These are phyloP conservation scores for Xerus rutilus DNA, from an alignment of 2,797 vertebrate genomes.

Conservation along the genomic window DNA sequence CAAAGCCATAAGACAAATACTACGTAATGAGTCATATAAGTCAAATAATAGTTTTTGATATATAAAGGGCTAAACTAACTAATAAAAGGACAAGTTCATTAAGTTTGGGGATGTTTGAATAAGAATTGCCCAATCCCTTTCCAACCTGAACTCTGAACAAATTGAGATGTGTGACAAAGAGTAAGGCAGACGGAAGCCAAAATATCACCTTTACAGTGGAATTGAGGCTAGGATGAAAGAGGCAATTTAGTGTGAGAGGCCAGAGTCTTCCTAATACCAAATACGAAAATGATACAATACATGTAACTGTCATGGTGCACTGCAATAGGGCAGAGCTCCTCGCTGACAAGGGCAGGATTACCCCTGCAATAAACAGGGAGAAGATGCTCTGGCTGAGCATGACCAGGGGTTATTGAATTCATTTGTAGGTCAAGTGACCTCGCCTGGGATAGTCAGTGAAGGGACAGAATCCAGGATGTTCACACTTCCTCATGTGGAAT, in stretches of 20 bases:
- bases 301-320: accelerated
- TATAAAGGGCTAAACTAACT: neutral
- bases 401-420: neutral
- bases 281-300: accelerated
- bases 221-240: neutral
- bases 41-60: neutral
- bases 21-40: neutral
- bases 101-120: neutral
- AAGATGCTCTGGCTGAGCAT: neutral
- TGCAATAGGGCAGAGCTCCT: too few relatives aligned
- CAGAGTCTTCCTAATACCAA: neutral
- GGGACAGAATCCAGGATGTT: neutral
- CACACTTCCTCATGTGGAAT: accelerated
- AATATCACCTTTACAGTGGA: neutral
- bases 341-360: neutral
- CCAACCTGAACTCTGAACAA: constrained; percentile 4
- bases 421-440: neutral
- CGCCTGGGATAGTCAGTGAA: neutral
- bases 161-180: neutral
- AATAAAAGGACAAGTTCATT: neutral
- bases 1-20: neutral
- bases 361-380: neutral
- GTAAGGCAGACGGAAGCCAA: neutral
- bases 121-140: neutral
- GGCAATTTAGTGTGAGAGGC: neutral